These are phyloP conservation scores for Oscheius sp. DNA, from an alignment of 1,140 invertebrate genomes.

Conservation along the genomic window DNA sequence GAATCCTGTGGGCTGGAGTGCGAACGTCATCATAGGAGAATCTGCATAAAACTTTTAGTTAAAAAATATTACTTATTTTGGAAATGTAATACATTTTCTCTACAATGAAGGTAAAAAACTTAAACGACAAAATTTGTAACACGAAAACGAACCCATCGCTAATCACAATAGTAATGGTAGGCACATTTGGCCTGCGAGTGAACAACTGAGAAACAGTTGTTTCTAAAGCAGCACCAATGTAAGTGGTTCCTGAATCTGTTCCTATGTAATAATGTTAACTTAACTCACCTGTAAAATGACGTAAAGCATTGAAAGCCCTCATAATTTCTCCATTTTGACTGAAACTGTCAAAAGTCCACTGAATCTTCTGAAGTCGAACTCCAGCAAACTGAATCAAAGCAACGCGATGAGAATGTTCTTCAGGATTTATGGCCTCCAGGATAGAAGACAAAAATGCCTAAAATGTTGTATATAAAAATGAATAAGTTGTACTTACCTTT, in stretches of 20 bases:
- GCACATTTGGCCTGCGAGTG: constrained; percentile 42
- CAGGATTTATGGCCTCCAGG: constrained; percentile 40
- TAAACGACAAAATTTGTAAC: constrained; percentile 6
- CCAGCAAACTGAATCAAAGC: constrained; percentile 55
- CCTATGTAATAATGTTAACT: constrained; percentile 34
- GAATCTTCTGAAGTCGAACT: constrained; percentile 49
- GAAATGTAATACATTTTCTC: background rate
- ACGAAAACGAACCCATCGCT: constrained; percentile 42
- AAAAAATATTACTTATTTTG: background rate
- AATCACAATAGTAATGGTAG: constrained; percentile 48
- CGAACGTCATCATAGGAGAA: constrained; percentile 53
- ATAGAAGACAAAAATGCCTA: constrained; percentile 43
- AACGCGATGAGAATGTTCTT: constrained; percentile 46
- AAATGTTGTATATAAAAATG: background rate
- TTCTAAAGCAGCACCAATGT: constrained; percentile 51
- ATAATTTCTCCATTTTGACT: constrained; percentile 45
- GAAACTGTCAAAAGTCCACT: constrained; percentile 50
- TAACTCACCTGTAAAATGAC: constrained; percentile 22
- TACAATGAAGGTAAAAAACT: background rate
- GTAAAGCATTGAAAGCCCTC: constrained; percentile 44
- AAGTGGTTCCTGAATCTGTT: constrained; percentile 51
- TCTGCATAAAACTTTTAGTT: constrained; percentile 22
- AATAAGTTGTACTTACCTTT: constrained; percentile 24
- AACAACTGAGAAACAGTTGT: constrained; percentile 45
- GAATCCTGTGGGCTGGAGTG: constrained; percentile 42